Base-by-base conservation (phyloP, 1,140 invertebrate genomes). In the Araneus ventricosus region DNA sequence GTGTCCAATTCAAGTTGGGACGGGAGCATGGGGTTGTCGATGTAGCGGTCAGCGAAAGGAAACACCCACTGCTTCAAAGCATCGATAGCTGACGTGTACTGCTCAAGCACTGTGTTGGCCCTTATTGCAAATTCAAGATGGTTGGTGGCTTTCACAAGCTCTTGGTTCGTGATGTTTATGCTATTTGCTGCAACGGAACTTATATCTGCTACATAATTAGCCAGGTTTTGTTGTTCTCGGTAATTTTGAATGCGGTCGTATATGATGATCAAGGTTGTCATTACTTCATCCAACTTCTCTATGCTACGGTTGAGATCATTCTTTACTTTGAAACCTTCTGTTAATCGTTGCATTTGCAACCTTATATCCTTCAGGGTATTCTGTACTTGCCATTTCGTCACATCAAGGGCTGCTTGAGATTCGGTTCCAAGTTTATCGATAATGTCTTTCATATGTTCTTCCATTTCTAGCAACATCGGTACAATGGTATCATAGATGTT, bases 221-320 rank as follows among this genome's bases (percentile, higher is more conserved):
- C 30, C 4, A 88, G 27, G 24, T 88, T 14, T 39, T 88, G 86
- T 24, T 70, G 34, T n/a, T 88, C 22, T 5, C 70, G 86, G 27
- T 88, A 88, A 2, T 27, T 45, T 88, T 88, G 59, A 24, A 88
- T 88, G 27, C 59, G 86, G 17, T 88, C 52, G 20, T 88, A 88
- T 7, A 70, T 20, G 6, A n/a, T 88, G 24, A 88, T 70, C 4
- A 39, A n/a, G 5, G 63, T 39, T 2, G 24, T 41, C 86, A 88
- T 88, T 1, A 45, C 63, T 22, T 88, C 86, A 17, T 67, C 30
- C 17, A 88, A 30, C 22, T 70, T 70, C 67, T 67, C 86, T 70
- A 88, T n/a, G 30, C 59, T 41, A 0, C n/a, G 30, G 6, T 14
- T 20, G 22, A 88, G n/a, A 3, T 24, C 27, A 39, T 63, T 34